Evolutionary conservation across 2,797 vertebrate species (phyloP).

Genomic region (Hippopotamyrus pictus): DNA sequence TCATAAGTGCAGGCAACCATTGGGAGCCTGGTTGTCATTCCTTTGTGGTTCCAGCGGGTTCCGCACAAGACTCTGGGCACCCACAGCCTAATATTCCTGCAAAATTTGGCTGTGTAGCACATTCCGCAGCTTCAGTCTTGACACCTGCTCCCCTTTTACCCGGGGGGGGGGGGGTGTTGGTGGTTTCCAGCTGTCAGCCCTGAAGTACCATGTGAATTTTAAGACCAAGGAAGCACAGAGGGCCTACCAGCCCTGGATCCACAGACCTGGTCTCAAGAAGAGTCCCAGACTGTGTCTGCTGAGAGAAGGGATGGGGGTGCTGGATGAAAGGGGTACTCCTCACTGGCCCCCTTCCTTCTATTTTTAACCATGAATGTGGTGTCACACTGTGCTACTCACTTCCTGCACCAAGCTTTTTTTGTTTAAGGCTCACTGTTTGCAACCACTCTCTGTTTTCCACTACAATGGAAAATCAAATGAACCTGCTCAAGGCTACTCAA

Average conservation of each 20-base stretch:
- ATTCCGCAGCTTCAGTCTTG: neutral
- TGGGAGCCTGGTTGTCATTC: neutral
- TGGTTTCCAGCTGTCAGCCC: neutral
- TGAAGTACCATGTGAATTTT: neutral
- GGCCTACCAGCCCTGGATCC: neutral
- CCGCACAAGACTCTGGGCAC: neutral
- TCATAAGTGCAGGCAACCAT: neutral
- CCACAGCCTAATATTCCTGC: neutral
- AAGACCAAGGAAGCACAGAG: neutral
- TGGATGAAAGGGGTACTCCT: neutral
- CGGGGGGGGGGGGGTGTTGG: neutral
- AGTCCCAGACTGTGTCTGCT: neutral
- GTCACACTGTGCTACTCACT: neutral
- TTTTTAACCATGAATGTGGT: slow-evolving; percentile 12
- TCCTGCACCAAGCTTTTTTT: neutral
- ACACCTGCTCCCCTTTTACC: neutral
- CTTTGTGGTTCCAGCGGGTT: neutral
- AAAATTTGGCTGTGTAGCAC: neutral
- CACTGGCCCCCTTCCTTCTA: neutral
- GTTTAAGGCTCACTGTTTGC: neutral
- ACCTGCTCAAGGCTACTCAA: neutral
- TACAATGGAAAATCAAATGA: neutral
- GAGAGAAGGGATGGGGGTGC: neutral
- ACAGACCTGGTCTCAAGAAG: neutral
- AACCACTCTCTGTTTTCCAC: neutral